Conservation (phyloP, 2,888 invertebrate genomes). For the Biston betularia region DNA sequence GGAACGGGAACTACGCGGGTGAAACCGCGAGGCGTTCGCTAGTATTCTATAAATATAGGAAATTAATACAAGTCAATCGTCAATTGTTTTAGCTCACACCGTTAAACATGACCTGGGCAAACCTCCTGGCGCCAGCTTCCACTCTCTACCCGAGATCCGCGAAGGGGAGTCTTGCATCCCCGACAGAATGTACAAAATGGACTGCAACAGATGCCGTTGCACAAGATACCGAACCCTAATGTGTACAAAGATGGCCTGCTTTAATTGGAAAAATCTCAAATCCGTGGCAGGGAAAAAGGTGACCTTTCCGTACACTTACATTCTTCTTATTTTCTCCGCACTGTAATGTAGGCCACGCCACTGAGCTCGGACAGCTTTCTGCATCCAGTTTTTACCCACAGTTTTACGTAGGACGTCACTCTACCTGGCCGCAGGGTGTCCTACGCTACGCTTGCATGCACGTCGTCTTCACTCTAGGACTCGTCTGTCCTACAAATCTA, state of each 20-base stretch:
- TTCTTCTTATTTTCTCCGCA: too few relatives aligned
- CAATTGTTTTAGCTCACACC: slow-evolving; percentile 44
- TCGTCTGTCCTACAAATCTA: too few relatives aligned
- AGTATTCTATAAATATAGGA: not conserved
- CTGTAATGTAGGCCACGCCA: too few relatives aligned
- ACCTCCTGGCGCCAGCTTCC: not conserved
- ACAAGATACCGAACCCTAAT: slow-evolving; percentile 50
- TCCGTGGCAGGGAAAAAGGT: slow-evolving; percentile 5
- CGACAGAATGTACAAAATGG: slow-evolving; percentile 60
- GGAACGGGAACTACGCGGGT: too few relatives aligned
- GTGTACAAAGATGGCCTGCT: slow-evolving; percentile 76
- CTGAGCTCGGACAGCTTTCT: too few relatives aligned
- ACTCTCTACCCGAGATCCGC: slow-evolving; percentile 56
- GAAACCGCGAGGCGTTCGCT: too few relatives aligned
- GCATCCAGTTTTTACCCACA: too few relatives aligned
- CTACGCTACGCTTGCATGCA: too few relatives aligned
- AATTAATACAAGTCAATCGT: not conserved
- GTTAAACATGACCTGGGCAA: slow-evolving; percentile 30
- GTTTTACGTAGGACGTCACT: too few relatives aligned
- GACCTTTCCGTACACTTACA: not conserved
- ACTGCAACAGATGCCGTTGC: slow-evolving; percentile 73
- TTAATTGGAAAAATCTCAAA: slow-evolving; percentile 33
- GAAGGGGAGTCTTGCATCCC: slow-evolving; percentile 60
- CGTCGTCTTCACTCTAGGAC: too few relatives aligned
- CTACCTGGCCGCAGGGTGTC: too few relatives aligned